phyloP scores from a whole-genome alignment of 1,140 invertebrate genomes.

The Dinothrombium tinctorium region DNA sequence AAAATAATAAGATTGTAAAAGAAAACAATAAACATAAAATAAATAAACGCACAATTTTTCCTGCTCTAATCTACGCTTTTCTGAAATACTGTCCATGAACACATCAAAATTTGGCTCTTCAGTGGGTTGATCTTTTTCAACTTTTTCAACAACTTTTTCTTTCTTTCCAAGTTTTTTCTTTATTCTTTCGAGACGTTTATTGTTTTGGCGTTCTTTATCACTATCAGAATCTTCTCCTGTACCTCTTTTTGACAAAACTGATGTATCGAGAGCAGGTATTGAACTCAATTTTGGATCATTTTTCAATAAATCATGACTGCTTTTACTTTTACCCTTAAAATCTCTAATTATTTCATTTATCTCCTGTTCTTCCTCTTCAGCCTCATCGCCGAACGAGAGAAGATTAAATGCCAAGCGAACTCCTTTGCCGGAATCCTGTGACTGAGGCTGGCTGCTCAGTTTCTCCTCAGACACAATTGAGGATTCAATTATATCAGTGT shows the following conservation, averaged over 20 bases:
- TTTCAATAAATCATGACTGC: conserved; percentile 56
- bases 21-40: too few relatives aligned
- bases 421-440: too few relatives aligned
- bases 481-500: too few relatives aligned
- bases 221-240: not conserved
- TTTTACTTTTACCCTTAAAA: conserved; percentile 40
- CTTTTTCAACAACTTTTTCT: not conserved
- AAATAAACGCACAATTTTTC: too few relatives aligned
- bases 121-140: too few relatives aligned
- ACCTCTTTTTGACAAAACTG: conserved; percentile 11
- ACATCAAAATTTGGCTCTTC: too few relatives aligned
- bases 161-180: not conserved
- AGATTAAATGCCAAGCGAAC: too few relatives aligned
- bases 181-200: not conserved
- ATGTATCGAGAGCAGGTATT: conserved; percentile 18
- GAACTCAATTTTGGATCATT: conserved; percentile 63
- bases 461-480: too few relatives aligned
- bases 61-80: too few relatives aligned
- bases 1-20: too few relatives aligned
- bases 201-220: not conserved
- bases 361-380: conserved; percentile 86
- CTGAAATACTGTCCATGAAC: too few relatives aligned
- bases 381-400: conserved; percentile 89
- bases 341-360: conserved; percentile 34
- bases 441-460: too few relatives aligned